phyloP scores from a whole-genome alignment of 2,888 invertebrate species.

The Polietes domitor region DNA sequence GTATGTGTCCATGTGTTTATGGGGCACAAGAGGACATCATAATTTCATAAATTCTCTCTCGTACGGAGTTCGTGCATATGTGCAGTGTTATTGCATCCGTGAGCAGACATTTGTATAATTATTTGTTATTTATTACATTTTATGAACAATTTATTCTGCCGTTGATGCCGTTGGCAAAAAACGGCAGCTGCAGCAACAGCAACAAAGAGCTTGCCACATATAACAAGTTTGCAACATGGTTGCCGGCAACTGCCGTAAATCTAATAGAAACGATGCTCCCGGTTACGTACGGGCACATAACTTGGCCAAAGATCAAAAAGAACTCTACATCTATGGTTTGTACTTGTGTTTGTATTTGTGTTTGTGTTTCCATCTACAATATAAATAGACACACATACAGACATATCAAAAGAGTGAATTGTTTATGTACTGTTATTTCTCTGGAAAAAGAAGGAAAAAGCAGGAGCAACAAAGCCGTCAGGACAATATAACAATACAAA shows the following conservation, averaged over 20 bases:
- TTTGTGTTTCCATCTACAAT: no score
- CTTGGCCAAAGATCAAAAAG: constrained; percentile 71
- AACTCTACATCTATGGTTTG: constrained; percentile 54
- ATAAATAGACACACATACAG: not conserved
- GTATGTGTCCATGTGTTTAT: no score
- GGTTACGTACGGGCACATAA: constrained; percentile 75
- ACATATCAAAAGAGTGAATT: constrained; percentile 35
- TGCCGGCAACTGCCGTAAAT: constrained; percentile 43
- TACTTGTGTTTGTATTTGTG: not conserved
- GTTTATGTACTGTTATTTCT: not conserved
- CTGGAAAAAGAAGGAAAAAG: not conserved
- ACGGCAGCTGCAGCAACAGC: not conserved
- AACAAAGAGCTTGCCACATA: not conserved
- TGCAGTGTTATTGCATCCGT: constrained; percentile 51
- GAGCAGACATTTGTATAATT: constrained; percentile 57
- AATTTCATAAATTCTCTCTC: constrained; percentile 31
- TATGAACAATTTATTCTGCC: constrained; percentile 42
- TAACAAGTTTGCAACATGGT: constrained; percentile 4
- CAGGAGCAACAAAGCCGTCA: not conserved
- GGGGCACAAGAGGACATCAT: constrained; percentile 25
- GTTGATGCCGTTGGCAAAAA: constrained; percentile 37
- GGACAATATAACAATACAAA: not conserved
- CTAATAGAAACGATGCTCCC: constrained; percentile 69
- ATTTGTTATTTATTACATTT: constrained; percentile 56
- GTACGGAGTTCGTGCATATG: constrained; percentile 15